phyloP scores from a whole-genome alignment of 2,113 vertebrate genomes.

The Chaenogobius annularis region DNA sequence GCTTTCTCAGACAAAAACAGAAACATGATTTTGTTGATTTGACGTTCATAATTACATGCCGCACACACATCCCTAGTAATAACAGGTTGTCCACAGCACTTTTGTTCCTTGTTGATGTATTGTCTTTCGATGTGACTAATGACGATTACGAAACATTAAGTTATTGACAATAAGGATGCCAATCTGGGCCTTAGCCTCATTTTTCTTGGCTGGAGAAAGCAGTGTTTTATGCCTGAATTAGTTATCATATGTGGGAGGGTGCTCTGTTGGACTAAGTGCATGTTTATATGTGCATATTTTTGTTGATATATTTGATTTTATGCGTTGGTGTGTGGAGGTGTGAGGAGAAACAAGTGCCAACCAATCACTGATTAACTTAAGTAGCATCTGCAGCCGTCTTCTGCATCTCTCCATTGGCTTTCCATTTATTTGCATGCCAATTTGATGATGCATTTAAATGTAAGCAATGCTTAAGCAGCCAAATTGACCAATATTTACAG shows the following conservation, averaged over 20 bases:
- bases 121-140: conserved; percentile 34
- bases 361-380: conserved; percentile 20
- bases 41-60: conserved; percentile 26
- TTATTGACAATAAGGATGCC: conserved; percentile 34
- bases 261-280: conserved; percentile 15
- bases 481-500: not conserved
- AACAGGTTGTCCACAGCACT: conserved; percentile 33
- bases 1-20: not conserved
- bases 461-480: not conserved
- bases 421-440: not conserved
- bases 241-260: conserved; percentile 23
- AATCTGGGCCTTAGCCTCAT: conserved; percentile 15
- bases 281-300: conserved; percentile 10
- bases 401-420: not conserved
- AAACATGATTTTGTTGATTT: conserved; percentile 31
- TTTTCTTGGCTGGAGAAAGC: conserved; percentile 5
- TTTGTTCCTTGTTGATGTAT: conserved; percentile 32
- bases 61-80: conserved; percentile 31
- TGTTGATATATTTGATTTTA: conserved; percentile 16
- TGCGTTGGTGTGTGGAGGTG: not conserved
- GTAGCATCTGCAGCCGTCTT: conserved; percentile 21
- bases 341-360: conserved; percentile 1
- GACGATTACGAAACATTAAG: conserved; percentile 32
- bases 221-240: conserved; percentile 7
- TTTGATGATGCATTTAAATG: not conserved